Percentiles rank a stretch among this genome's conserved stretches.
Evolutionary conservation across 2,888 invertebrate genomes (phyloP).

Genomic region (Caenorhabditis sp.): DNA sequence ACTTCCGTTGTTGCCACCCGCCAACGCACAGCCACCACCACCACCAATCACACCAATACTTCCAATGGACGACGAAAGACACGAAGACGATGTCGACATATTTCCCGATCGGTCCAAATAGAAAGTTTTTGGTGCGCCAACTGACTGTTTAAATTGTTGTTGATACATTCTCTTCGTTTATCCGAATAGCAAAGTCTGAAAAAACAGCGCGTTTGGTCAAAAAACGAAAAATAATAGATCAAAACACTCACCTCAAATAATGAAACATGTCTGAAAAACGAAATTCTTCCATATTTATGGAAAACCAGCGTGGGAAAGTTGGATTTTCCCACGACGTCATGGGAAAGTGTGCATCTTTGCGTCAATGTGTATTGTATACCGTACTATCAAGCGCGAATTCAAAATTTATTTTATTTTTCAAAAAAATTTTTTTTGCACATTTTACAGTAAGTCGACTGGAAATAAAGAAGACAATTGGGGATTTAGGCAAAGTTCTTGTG

Average conservation of each 20-base stretch:
- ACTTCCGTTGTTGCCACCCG: neutral
- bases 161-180: neutral
- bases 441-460: neutral
- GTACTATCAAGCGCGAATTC: neutral
- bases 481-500: too few species aligned
- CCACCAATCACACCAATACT: neutral
- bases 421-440: neutral
- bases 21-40: neutral
- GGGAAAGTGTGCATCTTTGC: constrained; percentile 14
- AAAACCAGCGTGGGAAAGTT: constrained; percentile 2
- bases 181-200: neutral
- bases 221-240: constrained; percentile 6
- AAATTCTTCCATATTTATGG: neutral
- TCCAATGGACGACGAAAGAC: neutral
- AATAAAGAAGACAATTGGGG: neutral
- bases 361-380: constrained; percentile 6
- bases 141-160: neutral
- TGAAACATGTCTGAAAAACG: neutral
- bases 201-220: neutral
- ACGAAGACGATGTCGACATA: constrained; percentile 25
- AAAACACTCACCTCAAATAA: constrained; percentile 2
- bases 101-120: constrained; percentile 35
- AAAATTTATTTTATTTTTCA: neutral
- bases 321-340: constrained; percentile 18
- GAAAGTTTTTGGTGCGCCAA: constrained; percentile 9